Percentiles rank a stretch among this genome's conserved stretches.
These are phyloP conservation scores for Apotomis capreana DNA, from an alignment of 2,888 invertebrate genomes.

Conservation along the genomic window DNA sequence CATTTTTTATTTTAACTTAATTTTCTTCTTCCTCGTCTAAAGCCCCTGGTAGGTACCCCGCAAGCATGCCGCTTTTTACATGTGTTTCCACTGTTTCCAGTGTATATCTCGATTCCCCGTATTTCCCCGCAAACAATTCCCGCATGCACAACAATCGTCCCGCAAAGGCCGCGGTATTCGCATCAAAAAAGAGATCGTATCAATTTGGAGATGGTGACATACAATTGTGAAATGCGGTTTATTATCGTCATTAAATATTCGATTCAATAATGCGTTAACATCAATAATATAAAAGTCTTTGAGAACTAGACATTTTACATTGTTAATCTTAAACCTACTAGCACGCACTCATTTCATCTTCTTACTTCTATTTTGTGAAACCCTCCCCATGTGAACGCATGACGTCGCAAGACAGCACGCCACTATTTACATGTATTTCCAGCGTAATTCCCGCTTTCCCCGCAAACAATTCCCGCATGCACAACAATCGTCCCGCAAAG, in stretches of 20 bases:
- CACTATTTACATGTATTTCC: slow-evolving; percentile 7
- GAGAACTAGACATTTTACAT: too few species aligned
- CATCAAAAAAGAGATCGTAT: slow-evolving; percentile 39
- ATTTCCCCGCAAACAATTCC: slow-evolving; percentile 15
- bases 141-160: slow-evolving; percentile 27
- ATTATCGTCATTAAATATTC: too few species aligned
- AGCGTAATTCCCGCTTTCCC: background rate
- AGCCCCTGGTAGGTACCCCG: too few species aligned
- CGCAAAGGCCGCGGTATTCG: slow-evolving; percentile 22
- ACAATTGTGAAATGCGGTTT: too few species aligned
- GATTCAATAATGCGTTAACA: too few species aligned
- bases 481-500: slow-evolving; percentile 24
- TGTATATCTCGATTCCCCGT: background rate
- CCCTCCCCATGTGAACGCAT: background rate
- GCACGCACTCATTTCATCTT: too few species aligned
- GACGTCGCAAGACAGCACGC: background rate
- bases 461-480: slow-evolving; percentile 24
- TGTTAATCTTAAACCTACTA: too few species aligned
- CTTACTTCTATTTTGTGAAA: background rate
- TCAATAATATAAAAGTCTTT: too few species aligned
- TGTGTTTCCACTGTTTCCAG: background rate
- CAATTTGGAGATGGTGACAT: background rate
- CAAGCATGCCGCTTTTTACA: background rate
- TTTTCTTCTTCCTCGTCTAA: too few species aligned
- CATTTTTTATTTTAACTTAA: too few species aligned